phyloP scores from a whole-genome alignment of 1,140 invertebrate species.

The Scaptomyza graminum region DNA sequence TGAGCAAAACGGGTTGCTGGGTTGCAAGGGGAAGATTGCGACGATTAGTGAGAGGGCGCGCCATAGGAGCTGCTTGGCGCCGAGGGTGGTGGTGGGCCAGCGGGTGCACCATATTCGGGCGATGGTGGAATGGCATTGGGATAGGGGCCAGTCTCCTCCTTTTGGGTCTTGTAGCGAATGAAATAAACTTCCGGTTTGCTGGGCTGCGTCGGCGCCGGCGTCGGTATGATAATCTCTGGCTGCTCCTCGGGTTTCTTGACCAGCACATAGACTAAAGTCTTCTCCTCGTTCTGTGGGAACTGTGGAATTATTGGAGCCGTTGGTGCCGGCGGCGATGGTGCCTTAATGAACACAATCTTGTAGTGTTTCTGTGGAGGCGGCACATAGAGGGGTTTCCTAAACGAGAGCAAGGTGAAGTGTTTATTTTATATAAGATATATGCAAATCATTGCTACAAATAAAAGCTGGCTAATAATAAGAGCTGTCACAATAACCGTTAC shows the following conservation, averaged over 20 bases:
- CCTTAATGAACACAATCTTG: slow-evolving; percentile 95
- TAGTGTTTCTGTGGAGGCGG: slow-evolving; percentile 93
- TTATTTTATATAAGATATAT: slow-evolving; percentile 8
- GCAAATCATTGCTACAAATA: slow-evolving; percentile 32
- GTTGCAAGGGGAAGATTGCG: not conserved
- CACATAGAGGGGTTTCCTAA: slow-evolving; percentile 86
- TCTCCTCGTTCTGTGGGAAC: slow-evolving; percentile 92
- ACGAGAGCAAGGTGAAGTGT: not conserved
- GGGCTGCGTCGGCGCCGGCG: slow-evolving; percentile 91
- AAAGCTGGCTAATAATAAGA: slow-evolving; percentile 29
- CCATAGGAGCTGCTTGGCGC: slow-evolving; percentile 81
- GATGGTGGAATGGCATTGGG: slow-evolving; percentile 84
- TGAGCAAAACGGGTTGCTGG: slow-evolving; percentile 33
- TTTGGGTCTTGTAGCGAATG: slow-evolving; percentile 93
- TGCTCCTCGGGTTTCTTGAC: slow-evolving; percentile 94
- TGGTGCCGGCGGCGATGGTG: slow-evolving; percentile 91
- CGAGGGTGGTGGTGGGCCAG: slow-evolving; percentile 75
- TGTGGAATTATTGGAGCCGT: slow-evolving; percentile 90
- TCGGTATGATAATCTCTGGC: slow-evolving; percentile 90
- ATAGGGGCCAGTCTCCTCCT: slow-evolving; percentile 84
- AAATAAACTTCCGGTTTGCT: slow-evolving; percentile 95
- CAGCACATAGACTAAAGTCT: slow-evolving; percentile 94
- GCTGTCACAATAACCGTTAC: slow-evolving; percentile 41
- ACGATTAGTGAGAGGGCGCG: slow-evolving; percentile 73
- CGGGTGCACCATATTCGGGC: slow-evolving; percentile 84